Evolutionary conservation across 2,888 invertebrate genomes (phyloP).

Genomic region (Thelaira solivaga): DNA sequence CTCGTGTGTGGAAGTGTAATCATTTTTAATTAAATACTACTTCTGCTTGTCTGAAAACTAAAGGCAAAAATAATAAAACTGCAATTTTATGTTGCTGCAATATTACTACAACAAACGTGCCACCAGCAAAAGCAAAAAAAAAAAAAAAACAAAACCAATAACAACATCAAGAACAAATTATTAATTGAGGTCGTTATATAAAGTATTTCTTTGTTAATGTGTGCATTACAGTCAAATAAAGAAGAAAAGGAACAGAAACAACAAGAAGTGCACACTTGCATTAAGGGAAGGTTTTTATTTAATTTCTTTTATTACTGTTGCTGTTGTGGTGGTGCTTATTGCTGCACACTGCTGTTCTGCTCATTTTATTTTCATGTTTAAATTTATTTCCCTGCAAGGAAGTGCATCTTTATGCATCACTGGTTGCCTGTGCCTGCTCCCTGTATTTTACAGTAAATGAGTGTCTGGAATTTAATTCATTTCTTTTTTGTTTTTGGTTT

Average conservation of each 20-base stretch:
- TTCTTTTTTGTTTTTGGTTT: constrained; percentile 24
- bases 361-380: constrained; percentile 40
- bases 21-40: constrained; percentile 36
- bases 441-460: constrained; percentile 29
- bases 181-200: constrained; percentile 61
- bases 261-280: constrained; percentile 3
- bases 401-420: constrained; percentile 58
- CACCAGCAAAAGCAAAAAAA: constrained; percentile 1
- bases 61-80: constrained; percentile 54
- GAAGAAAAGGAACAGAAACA: neutral
- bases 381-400: constrained; percentile 56
- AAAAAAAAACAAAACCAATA: too few relatives aligned
- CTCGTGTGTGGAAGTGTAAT: constrained; percentile 33
- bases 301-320: neutral
- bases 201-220: constrained; percentile 56
- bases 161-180: constrained; percentile 55
- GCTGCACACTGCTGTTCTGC: constrained; percentile 11
- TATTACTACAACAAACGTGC: constrained; percentile 29
- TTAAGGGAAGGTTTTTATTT: constrained; percentile 42
- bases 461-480: constrained; percentile 48
- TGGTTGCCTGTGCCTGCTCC: constrained; percentile 19
- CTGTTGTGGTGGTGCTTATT: neutral
- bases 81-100: constrained; percentile 48
- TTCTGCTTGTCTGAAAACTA: constrained; percentile 32
- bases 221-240: constrained; percentile 9